phyloP scores from a whole-genome alignment of 2,113 vertebrate species.

The Coryphaenoides rupestris region DNA sequence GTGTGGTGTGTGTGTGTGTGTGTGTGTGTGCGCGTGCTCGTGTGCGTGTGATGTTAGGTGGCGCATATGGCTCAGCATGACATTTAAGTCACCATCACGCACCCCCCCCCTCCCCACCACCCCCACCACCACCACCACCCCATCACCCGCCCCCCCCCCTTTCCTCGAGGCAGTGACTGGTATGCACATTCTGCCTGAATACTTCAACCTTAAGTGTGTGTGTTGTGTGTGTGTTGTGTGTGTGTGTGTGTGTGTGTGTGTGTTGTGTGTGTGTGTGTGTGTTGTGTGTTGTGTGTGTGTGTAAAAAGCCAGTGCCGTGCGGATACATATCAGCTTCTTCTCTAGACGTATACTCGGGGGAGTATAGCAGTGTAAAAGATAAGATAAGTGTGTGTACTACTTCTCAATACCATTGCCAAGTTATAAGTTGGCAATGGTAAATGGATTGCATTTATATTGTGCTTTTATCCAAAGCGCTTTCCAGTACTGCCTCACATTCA shows the following conservation, averaged over 20 bases:
- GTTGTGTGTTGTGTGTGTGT: no score
- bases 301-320: neutral
- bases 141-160: neutral
- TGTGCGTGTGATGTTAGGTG: slow-evolving; percentile 37
- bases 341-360: neutral
- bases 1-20: slow-evolving; percentile 35
- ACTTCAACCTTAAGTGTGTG: neutral
- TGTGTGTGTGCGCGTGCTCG: slow-evolving; percentile 37
- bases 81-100: slow-evolving; percentile 45
- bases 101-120: neutral
- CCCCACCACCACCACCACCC: no score
- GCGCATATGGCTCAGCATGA: slow-evolving; percentile 33
- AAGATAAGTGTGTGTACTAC: no score
- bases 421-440: no score
- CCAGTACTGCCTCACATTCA: no score
- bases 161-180: slow-evolving; percentile 15
- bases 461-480: no score
- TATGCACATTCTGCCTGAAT: slow-evolving; percentile 17
- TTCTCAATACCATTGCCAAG: no score
- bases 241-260: slow-evolving; percentile 14
- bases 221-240: slow-evolving; percentile 18
- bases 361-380: no score
- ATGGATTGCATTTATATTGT: no score
- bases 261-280: no score
- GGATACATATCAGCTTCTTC: neutral